A percentile compares a stretch with the other conserved stretches of the same genome.
Evolutionary conservation across 2,888 invertebrate species (phyloP).

Genomic region (Xestia c-nigrum): DNA sequence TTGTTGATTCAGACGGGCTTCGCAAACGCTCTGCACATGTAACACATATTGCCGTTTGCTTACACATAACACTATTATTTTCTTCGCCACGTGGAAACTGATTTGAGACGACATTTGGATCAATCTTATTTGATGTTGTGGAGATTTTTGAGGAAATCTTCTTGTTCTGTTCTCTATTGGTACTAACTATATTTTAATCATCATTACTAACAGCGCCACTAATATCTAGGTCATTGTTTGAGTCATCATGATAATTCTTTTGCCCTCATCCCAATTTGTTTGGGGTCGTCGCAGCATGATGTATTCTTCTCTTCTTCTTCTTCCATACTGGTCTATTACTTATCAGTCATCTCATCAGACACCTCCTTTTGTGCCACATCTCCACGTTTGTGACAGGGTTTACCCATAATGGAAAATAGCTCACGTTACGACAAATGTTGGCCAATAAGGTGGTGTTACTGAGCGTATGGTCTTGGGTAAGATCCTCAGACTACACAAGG

Average conservation of each 20-base stretch:
- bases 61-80: conserved; percentile 53
- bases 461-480: neutral
- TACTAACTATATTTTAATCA: neutral
- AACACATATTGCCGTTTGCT: conserved; percentile 63
- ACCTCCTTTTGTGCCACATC: neutral
- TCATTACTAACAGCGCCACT: neutral
- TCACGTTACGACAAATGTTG: neutral
- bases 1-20: conserved; percentile 82
- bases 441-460: neutral
- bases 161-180: neutral
- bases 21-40: conserved; percentile 68
- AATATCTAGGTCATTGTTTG: neutral
- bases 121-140: neutral
- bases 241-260: neutral
- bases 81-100: conserved; percentile 42
- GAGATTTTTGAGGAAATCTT: neutral
- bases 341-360: too few relatives aligned
- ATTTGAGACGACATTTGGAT: conserved; percentile 24
- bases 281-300: too few relatives aligned
- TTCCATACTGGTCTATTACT: too few relatives aligned
- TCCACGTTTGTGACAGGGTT: neutral
- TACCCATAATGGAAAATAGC: neutral
- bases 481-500: neutral
- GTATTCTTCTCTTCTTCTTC: too few relatives aligned
- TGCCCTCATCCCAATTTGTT: too few relatives aligned